Evolutionary conservation across 2,888 invertebrate genomes (phyloP).

Genomic region (Metopia argyrocephala): DNA sequence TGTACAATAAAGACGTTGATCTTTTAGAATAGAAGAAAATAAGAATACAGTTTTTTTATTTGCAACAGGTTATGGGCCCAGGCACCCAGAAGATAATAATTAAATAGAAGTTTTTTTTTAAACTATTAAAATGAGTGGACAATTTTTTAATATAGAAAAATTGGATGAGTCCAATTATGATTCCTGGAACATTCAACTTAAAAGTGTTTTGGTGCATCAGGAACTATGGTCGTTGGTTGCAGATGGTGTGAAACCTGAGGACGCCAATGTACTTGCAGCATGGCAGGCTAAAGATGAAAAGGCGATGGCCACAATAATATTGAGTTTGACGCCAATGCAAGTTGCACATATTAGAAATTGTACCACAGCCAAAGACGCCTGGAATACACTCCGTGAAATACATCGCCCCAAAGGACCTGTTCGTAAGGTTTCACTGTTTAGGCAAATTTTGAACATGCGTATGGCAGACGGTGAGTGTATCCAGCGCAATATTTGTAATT

Average conservation of each 20-base stretch:
- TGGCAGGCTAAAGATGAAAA: constrained; percentile 22
- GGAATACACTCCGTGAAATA: constrained; percentile 39
- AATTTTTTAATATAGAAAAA: constrained; percentile 27
- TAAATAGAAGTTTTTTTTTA: constrained; percentile 28
- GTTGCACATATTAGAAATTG: constrained; percentile 40
- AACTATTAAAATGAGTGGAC: not conserved
- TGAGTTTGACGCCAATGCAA: constrained; percentile 29
- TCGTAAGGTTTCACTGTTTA: constrained; percentile 53
- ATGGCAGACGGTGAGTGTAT: constrained; percentile 27
- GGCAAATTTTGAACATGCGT: constrained; percentile 20
- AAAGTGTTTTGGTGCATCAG: constrained; percentile 29
- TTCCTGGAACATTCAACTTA: constrained; percentile 10
- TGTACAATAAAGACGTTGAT: too few species aligned
- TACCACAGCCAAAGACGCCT: constrained; percentile 39
- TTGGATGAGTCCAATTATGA: constrained; percentile 38
- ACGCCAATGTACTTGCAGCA: too few species aligned
- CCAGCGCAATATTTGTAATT: constrained; percentile 27
- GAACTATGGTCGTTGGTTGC: constrained; percentile 30
- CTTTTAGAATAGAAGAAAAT: too few species aligned
- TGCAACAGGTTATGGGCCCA: not conserved
- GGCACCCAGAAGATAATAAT: not conserved
- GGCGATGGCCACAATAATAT: constrained; percentile 33
- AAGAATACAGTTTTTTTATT: too few species aligned
- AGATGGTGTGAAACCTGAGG: not conserved
- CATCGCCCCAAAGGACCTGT: constrained; percentile 55